Conservation (phyloP, 2,888 invertebrate species). For the Agrotis clavis region DNA sequence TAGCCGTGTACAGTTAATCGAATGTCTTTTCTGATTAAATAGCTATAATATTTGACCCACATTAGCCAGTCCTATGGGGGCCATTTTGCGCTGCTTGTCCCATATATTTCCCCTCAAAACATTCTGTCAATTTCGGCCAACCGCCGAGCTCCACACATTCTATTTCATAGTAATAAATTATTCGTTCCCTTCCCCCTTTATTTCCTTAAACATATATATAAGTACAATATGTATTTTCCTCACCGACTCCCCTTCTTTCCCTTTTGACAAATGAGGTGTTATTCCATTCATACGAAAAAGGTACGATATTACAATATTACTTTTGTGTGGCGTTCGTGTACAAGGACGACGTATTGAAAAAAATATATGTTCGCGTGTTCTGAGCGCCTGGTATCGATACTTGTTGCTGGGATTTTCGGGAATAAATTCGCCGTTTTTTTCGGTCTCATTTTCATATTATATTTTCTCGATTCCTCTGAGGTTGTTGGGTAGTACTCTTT, state of each 20-base stretch:
- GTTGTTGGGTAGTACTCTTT: not conserved
- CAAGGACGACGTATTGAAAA: slow-evolving; percentile 25
- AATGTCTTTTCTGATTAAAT: not conserved
- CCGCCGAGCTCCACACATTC: slow-evolving; percentile 16
- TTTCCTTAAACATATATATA: slow-evolving; percentile 36
- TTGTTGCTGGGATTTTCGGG: slow-evolving; percentile 28
- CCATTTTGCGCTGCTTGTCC: not conserved
- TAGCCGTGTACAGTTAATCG: no score
- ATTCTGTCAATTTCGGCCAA: slow-evolving; percentile 33
- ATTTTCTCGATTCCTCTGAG: not conserved
- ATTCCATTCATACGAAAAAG: slow-evolving; percentile 55
- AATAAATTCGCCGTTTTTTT: not conserved
- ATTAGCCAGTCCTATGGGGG: not conserved
- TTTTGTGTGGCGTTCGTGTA: slow-evolving; percentile 21
- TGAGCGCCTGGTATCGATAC: slow-evolving; percentile 28
- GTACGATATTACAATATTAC: slow-evolving; percentile 51
- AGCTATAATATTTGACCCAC: not conserved
- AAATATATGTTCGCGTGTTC: slow-evolving; percentile 22
- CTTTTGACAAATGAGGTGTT: slow-evolving; percentile 59
- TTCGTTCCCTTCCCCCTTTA: slow-evolving; percentile 32
- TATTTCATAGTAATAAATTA: slow-evolving; percentile 45
- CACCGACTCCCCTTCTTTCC: slow-evolving; percentile 5
- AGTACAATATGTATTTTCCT: slow-evolving; percentile 22
- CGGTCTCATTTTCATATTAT: not conserved
- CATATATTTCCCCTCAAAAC: slow-evolving; percentile 15